phyloP scores from a whole-genome alignment of 2,113 vertebrate genomes.

The Noturus placidus region DNA sequence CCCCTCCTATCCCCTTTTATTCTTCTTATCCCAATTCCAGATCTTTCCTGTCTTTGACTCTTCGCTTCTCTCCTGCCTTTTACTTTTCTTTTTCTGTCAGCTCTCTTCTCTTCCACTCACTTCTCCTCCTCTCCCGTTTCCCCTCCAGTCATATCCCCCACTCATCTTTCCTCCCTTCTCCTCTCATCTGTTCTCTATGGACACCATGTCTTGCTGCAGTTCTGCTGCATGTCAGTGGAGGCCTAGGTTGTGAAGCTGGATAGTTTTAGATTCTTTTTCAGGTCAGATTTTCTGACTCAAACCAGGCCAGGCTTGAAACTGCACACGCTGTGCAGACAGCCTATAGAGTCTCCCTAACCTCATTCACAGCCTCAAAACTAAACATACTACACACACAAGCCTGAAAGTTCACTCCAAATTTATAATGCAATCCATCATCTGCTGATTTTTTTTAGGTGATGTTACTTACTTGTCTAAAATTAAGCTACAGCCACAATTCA shows the following conservation, averaged over 20 bases:
- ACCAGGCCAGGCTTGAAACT: constrained; percentile 23
- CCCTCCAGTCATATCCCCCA: background rate
- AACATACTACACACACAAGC: constrained; percentile 17
- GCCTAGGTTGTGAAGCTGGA: constrained; percentile 22
- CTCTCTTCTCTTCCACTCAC: background rate
- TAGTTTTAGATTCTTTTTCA: constrained; percentile 38
- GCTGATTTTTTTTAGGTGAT: constrained; percentile 14
- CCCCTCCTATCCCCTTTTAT: background rate
- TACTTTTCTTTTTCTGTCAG: background rate
- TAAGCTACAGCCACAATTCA: background rate
- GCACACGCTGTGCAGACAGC: constrained; percentile 21
- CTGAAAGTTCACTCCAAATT: constrained; percentile 16
- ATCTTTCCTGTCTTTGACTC: background rate
- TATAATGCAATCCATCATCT: constrained; percentile 23
- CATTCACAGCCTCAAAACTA: constrained; percentile 26
- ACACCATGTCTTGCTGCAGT: constrained; percentile 29
- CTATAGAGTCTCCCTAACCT: constrained; percentile 25
- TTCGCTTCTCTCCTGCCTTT: background rate
- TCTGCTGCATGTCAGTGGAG: background rate
- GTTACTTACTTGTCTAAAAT: background rate
- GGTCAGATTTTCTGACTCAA: constrained; percentile 32
- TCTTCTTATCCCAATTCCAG: background rate
- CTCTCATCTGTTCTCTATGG: constrained; percentile 1
- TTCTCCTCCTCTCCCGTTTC: background rate
- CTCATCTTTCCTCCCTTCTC: background rate